Evolutionary conservation across 2,797 vertebrate genomes (phyloP), one percentile per base, ranked within the genome.

Genomic region (Neosalanx taihuensis): DNA sequence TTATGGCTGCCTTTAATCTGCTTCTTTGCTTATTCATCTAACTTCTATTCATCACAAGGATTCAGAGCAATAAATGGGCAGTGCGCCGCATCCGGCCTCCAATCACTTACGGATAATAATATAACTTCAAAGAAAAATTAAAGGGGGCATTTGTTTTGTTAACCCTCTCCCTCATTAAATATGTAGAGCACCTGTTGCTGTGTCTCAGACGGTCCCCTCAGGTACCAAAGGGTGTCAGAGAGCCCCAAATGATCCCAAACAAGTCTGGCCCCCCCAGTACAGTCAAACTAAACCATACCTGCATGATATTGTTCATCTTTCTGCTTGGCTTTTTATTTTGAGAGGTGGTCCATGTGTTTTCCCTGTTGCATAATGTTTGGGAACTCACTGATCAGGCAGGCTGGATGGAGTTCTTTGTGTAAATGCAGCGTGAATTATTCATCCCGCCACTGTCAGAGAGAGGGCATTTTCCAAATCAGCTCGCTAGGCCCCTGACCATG

Each of bases 371-470:
- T 92, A 89, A 90, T 91, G 85, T 92, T 92, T 92, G 87, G 37
- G 90, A 90, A 90, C 88, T 89, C 89, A 89, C 87, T 91, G 90
- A 91, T 92, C 89, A 91, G 89, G 88, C 89, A 91, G 90, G 91
- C 86, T 86, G 91, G 90, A 92, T 91, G 82, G 89, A 90, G 86
- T 93, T 93, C 90, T 92, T 90, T 91, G 90, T 90, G 89, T 92
- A 93, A 93, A 93, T 92, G 88, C 87, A 86, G 79, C 74, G 72
- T 94, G 91, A 92, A 94, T 93, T 88, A 93, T 94, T 93, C 91
- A 93, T 92, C 84, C 71, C 72, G 72, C 81, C 10, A 78, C 90
- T 89, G 90, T 92, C 90, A 90, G 88, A 84, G 85, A 72, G 80
- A 82, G 75, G 81, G 88, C 84, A 84, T 91, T 91, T 91, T 89